Evolutionary conservation across 2,113 vertebrate genomes (phyloP).

Genomic region (Tonatia bakeri): DNA sequence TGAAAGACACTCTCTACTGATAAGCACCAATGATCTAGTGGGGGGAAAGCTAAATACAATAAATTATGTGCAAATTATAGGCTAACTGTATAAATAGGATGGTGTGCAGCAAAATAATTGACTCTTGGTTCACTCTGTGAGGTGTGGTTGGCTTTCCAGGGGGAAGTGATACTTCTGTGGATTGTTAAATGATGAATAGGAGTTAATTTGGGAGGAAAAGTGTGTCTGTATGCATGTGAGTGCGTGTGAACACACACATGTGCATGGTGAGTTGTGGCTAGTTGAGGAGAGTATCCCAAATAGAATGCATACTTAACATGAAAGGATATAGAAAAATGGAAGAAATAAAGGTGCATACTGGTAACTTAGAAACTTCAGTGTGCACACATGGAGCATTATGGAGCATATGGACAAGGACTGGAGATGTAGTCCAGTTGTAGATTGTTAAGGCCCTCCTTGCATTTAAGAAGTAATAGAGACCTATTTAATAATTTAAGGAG

Average conservation of each 20-base stretch:
- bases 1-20: background rate
- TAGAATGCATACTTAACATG: background rate
- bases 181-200: background rate
- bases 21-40: background rate
- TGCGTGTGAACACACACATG: too few relatives aligned
- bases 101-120: background rate
- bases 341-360: fast-evolving
- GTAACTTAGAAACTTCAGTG: background rate
- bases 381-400: fast-evolving
- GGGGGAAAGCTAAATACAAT: background rate
- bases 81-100: background rate
- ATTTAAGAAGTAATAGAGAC: background rate
- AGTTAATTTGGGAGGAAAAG: background rate
- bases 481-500: background rate
- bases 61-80: background rate
- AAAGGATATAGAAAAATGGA: background rate
- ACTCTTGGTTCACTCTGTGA: background rate
- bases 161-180: background rate
- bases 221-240: background rate
- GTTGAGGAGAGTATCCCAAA: background rate
- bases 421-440: background rate
- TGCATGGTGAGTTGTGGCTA: background rate
- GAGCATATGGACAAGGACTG: background rate
- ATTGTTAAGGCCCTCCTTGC: background rate
- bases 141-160: background rate